Base-by-base conservation (phyloP, 1,140 invertebrate genomes). In the Orius insidiosus region DNA sequence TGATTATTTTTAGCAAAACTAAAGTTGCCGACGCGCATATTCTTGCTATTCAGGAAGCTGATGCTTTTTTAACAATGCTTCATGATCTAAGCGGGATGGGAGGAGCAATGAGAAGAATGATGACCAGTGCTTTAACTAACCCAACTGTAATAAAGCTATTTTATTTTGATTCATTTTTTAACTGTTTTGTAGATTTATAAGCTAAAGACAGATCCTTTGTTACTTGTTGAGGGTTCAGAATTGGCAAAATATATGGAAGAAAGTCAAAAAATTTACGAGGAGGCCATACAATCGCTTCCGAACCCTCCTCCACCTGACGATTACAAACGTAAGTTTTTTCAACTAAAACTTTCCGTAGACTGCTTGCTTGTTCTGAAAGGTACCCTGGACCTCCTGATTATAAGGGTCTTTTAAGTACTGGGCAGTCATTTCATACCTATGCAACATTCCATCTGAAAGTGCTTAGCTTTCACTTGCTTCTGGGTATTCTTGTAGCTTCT, bases 1-100 rank as follows among this genome's bases (percentile, higher is more conserved):
- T 47, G 50, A 47, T 37, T 38, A 40, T 45, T 58, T 62, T 42
- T 42, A 69, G 68, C 53, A 63, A 61, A 54, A 53, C 57, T 11
- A 59, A 53, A 31, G 48, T 49, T 8, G 49, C 52, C 10, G 65
- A 65, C 45, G 58, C 51, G 13, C 54, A 54, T 36, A 9, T 51
- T 32, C 34, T 51, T 3, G 53, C 53, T 13, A 53, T 53, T 10
- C 48, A 51, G 13, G 79, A 86, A 54, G 80, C 85, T 31, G 88
- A 92, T 61, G 68, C 69, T 43, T 93, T 83, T 59, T 70, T 94
- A 37, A 78, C 77, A 41, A 87, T 95, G 76, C 64, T 95, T 13
- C 80, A 94, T 60, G 84, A 92, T 53, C 74, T 94, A 43, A 92
- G 88, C 66, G 84, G 86, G 55, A 87, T 94, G 80, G 90, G 92